Evolutionary conservation across 2,797 vertebrate species (phyloP).

Genomic region (Galago senegalensis): DNA sequence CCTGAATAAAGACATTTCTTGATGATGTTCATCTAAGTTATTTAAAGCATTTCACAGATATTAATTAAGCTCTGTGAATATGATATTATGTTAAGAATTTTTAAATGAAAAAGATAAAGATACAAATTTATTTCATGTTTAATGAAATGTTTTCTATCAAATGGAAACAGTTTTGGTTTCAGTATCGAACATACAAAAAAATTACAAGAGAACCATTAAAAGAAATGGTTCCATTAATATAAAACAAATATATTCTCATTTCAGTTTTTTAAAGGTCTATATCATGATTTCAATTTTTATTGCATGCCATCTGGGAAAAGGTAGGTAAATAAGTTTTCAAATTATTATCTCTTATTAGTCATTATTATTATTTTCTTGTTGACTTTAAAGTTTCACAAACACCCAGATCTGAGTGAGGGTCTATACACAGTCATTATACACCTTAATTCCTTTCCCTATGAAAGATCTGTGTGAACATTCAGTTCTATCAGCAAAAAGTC

Average conservation of each 20-base stretch:
- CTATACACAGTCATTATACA: neutral
- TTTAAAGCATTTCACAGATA: slow-evolving; percentile 49
- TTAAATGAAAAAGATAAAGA: slow-evolving; percentile 45
- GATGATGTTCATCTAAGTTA: slow-evolving; percentile 28
- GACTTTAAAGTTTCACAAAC: neutral
- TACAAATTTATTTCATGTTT: slow-evolving; percentile 6
- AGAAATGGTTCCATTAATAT: slow-evolving; percentile 15
- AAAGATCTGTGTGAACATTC: neutral
- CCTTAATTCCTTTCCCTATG: neutral
- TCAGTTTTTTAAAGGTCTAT: slow-evolving; percentile 32
- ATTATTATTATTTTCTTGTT: neutral
- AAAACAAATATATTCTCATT: neutral
- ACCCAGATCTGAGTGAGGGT: neutral
- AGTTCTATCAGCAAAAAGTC: neutral
- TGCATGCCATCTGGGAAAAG: neutral
- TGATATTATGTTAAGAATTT: slow-evolving; percentile 46
- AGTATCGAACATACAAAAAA: slow-evolving; percentile 27
- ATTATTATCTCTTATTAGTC: neutral
- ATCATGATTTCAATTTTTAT: slow-evolving; percentile 8
- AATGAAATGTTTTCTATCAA: slow-evolving; percentile 40
- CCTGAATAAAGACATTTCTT: slow-evolving; percentile 11
- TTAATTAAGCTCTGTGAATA: slow-evolving; percentile 36
- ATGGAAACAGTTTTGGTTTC: slow-evolving; percentile 31
- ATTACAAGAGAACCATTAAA: neutral
- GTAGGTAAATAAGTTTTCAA: neutral